These are phyloP conservation scores for Monarcha castaneiventris DNA, from an alignment of 2,113 vertebrate species.

Conservation along the genomic window DNA sequence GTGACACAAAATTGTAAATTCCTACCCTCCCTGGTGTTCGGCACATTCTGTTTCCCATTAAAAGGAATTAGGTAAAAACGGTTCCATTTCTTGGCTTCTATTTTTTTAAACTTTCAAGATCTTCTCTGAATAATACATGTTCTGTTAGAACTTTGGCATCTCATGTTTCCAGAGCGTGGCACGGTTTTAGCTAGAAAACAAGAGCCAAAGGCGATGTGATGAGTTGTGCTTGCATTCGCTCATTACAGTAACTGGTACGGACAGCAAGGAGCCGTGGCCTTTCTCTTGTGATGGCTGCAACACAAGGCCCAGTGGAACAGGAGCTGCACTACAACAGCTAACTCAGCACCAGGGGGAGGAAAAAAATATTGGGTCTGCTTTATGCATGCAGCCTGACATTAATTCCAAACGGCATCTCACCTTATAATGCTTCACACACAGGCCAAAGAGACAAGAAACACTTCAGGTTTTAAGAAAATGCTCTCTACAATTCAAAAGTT, in stretches of 20 bases:
- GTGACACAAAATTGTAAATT: not conserved
- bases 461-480: not conserved
- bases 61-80: not conserved
- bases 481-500: not conserved
- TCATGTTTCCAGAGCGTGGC: not conserved
- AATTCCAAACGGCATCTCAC: not conserved
- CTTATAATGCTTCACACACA: not conserved
- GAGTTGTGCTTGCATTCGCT: not conserved
- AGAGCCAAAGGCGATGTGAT: not conserved
- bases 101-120: not conserved
- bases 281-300: not conserved
- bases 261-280: not conserved
- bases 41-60: not conserved
- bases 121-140: not conserved
- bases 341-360: not conserved
- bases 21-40: not conserved
- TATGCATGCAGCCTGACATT: not conserved
- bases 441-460: not conserved
- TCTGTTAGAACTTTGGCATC: not conserved
- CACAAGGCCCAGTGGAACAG: not conserved
- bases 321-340: not conserved
- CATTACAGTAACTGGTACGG: rapidly evolving
- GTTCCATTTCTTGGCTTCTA: not conserved
- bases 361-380: not conserved
- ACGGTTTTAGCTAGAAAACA: not conserved